Evolutionary conservation across 2,113 vertebrate genomes (phyloP).

Genomic region (Hemibagrus wyckioides): DNA sequence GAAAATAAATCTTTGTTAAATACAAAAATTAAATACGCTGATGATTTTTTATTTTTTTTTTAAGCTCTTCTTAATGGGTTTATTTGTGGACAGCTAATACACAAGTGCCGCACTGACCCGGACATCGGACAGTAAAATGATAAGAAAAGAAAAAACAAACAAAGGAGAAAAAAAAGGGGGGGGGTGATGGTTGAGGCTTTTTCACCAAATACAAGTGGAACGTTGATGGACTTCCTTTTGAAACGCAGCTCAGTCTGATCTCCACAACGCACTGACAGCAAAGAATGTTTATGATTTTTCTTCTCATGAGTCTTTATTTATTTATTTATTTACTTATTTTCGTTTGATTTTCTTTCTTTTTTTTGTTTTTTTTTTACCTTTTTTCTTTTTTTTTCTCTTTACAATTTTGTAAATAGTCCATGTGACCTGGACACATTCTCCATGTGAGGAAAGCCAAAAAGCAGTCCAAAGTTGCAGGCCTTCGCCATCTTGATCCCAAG

Average conservation of each 20-base stretch:
- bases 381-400: slow-evolving; percentile 22
- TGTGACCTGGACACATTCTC: slow-evolving; percentile 66
- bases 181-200: slow-evolving; percentile 83
- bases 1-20: slow-evolving; percentile 91
- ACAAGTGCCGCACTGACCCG: slow-evolving; percentile 93
- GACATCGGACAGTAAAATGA: background rate
- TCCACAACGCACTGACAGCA: slow-evolving; percentile 92
- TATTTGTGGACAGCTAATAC: slow-evolving; percentile 75
- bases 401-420: slow-evolving; percentile 62
- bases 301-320: slow-evolving; percentile 33
- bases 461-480: slow-evolving; percentile 63
- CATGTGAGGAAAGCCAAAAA: slow-evolving; percentile 61
- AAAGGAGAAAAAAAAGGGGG: background rate
- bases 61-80: slow-evolving; percentile 80
- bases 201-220: slow-evolving; percentile 84
- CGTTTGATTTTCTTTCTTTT: slow-evolving; percentile 16
- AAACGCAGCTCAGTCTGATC: slow-evolving; percentile 71
- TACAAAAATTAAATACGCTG: slow-evolving; percentile 94
- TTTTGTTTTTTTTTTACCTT: slow-evolving; percentile 7
- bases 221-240: slow-evolving; percentile 47
- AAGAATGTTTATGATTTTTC: slow-evolving; percentile 80
- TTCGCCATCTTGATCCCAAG: slow-evolving; percentile 69
- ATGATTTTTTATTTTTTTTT: slow-evolving; percentile 78
- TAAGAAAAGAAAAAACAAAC: slow-evolving; percentile 41
- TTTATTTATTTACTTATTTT: background rate